Evolutionary conservation across 2,797 vertebrate genomes (phyloP), one percentile per base, ranked within the genome.

Genomic region (Muraenolepis orangiensis): DNA sequence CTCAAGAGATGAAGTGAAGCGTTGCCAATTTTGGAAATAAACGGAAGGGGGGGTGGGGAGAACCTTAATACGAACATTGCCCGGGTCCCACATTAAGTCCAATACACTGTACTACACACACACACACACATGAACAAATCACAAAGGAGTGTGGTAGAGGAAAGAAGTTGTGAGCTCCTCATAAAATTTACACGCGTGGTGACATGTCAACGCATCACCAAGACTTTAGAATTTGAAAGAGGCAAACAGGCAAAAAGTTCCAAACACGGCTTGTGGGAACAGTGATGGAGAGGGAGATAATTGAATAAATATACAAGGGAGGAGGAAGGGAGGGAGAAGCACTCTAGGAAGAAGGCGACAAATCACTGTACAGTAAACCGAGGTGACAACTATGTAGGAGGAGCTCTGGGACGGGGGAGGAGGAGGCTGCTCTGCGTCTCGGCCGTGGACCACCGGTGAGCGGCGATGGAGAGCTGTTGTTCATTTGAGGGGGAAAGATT

Each of bases 341-440:
- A 78, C 71, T 78, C 87, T 82, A 83, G 88, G 84, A 88, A 86
- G 86, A 20, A 87, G 88, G 86, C 82, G 87, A 92, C 92, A 93
- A 93, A 88, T 87, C 75, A 75, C 73, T 76, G 86, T 84, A 81
- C 80, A 79, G 72, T 75, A 83, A 87, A 87, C 82, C 86, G 81
- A 91, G 79, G 85, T 81, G 90, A 87, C 78, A 87, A 85, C 81
- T 77, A 76, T 74, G 79, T 76, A 73, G 77, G 73, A 28, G 23
- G 70, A 72, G 70, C 57, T 64, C 57, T 64, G 57, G 26, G 70
- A 28, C 26, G 28, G 38, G 20, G 18, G 82, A 78, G 75, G 76
- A 64, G 57, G 57, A 64, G 26, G 78, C 78, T 82, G 84, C 80
- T 88, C 90, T 87, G 86, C 81, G 86, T 81, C 87, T 87, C 87